Base-by-base conservation (phyloP, 2,888 invertebrate genomes). In the Melanotus villosus region DNA sequence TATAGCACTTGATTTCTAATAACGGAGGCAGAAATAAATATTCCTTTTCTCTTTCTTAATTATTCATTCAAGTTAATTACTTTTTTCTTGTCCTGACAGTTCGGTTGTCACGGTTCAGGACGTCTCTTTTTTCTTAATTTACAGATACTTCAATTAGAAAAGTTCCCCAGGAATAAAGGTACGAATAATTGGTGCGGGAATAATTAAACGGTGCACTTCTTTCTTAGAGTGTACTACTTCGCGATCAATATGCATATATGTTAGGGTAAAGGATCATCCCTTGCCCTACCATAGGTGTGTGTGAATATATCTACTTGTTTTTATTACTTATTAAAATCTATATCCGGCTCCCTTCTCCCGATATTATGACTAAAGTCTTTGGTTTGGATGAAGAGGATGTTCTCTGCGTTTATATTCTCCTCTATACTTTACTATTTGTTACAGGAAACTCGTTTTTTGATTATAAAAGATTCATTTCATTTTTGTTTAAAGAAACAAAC, bases 1-100 rank as follows among this genome's bases (percentile, higher is more conserved):
- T 68, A 68, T 68, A 68, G 62, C 56, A 38, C 62, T 68, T 68
- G 68, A 69, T 69, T 65, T 60, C 69, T 69, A 69, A 70, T 70
- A 70, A 65, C 38, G 65, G 45, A 2, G 63, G 19, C 63, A 58
- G 56, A 70, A 70, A 66, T 70, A 70, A 70, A 66, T 70, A 66
- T 63, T 63, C 54, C 68, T 63, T 70, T 68, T 73, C 70, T 74
- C 71, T 70, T 70, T 73, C 76, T 76, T 76, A 77, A 77, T 77
- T 77, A 77, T 77, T 77, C 77, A 76, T 72, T 70, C 72, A 67
- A 73, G 77, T 77, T 77, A 77, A 77, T 77, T 77, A 77, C 77
- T 76, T 77, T 77, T 76, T 76, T 76, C 76, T 72, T 74, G 74
- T 72, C 73, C 60, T 77, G 77, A 76, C 76, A 77, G 75, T 74